A percentile compares a stretch with the other conserved stretches of the same genome.
These are phyloP conservation scores for Petrolisthes manimaculis DNA, from an alignment of 2,888 invertebrate species.

Conservation along the genomic window DNA sequence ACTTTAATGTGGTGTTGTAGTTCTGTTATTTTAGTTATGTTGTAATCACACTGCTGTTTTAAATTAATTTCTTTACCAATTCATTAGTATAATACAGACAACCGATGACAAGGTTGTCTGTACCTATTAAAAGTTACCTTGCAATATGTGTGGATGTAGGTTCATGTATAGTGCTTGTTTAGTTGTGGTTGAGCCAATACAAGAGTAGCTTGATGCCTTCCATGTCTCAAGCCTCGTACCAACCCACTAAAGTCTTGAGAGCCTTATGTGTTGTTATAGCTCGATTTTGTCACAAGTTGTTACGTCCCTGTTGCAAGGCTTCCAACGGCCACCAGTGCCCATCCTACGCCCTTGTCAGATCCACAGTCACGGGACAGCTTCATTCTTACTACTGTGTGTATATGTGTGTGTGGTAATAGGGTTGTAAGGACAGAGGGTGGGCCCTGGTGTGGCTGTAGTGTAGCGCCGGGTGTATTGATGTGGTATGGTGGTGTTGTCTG, in stretches of 20 bases:
- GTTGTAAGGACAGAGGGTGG: constrained; percentile 14
- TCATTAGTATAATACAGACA: constrained; percentile 37
- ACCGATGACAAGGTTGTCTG: constrained; percentile 53
- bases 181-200: constrained; percentile 48
- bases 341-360: not conserved
- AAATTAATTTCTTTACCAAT: constrained; percentile 13
- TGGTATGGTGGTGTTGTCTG: constrained; percentile 59
- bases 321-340: constrained; percentile 36
- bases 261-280: constrained; percentile 57
- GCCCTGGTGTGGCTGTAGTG: constrained; percentile 53
- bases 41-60: constrained; percentile 14
- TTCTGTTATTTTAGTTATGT: constrained; percentile 36
- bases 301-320: constrained; percentile 57
- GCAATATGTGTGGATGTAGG: constrained; percentile 58
- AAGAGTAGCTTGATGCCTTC: constrained; percentile 57
- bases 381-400: not conserved
- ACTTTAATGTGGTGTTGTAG: constrained; percentile 38
- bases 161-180: constrained; percentile 59
- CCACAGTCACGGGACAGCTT: not conserved
- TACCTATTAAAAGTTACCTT: constrained; percentile 42
- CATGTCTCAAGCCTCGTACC: constrained; percentile 57
- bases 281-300: constrained; percentile 54
- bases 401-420: not conserved
- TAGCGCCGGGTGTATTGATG: constrained; percentile 56
- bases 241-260: constrained; percentile 56